Conservation (phyloP, 53 echinoderm and acorn worm genomes). For the Arbacia lixula region DNA sequence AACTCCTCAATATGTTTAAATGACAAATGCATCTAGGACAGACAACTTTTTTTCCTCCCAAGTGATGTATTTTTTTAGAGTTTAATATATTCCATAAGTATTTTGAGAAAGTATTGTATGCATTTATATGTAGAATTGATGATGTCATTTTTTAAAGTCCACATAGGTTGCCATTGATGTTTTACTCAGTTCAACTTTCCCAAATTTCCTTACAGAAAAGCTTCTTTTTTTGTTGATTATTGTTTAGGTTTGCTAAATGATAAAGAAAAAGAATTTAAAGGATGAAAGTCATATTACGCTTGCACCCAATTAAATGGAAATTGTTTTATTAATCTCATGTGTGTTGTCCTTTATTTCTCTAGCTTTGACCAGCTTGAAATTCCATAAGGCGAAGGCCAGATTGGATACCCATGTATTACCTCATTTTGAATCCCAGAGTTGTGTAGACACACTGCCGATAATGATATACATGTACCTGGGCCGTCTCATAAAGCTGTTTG, state of each 20-base stretch:
- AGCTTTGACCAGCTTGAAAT: background rate
- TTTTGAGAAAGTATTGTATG: constrained; percentile 36
- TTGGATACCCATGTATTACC: too few species aligned
- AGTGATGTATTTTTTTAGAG: too few species aligned
- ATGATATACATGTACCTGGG: too few species aligned
- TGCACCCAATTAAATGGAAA: constrained; percentile 45
- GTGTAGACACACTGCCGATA: too few species aligned
- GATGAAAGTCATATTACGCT: constrained; percentile 16
- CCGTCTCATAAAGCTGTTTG: too few species aligned
- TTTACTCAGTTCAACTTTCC: constrained; percentile 10
- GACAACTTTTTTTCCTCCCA: too few species aligned
- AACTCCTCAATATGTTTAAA: too few species aligned
- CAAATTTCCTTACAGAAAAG: background rate
- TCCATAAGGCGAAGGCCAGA: too few species aligned
- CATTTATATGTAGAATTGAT: background rate
- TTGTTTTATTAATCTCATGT: background rate
- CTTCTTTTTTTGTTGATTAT: constrained; percentile 38
- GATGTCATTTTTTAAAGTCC: background rate
- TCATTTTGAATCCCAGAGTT: too few species aligned
- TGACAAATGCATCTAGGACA: too few species aligned
- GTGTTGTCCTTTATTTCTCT: background rate
- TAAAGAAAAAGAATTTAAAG: background rate
- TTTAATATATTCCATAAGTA: constrained; percentile 44
- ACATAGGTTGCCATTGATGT: constrained; percentile 11
- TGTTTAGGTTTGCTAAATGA: constrained; percentile 44